Evolutionary conservation across 2,113 vertebrate genomes (phyloP).

Genomic region (Poeciliopsis turrubarensis): DNA sequence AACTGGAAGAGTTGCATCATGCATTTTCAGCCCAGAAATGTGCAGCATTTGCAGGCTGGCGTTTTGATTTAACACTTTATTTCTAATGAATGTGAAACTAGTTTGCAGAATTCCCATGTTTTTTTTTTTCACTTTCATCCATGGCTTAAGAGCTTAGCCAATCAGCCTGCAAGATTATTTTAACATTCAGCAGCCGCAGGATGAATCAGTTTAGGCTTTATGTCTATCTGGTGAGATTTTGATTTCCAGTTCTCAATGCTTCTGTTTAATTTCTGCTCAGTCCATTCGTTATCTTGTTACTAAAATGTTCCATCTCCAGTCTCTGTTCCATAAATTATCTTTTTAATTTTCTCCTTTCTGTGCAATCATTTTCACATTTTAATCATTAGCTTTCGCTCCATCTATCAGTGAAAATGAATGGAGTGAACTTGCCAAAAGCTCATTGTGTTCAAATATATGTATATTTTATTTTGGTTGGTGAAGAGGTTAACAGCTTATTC

Average conservation of each 20-base stretch:
- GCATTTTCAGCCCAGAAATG: neutral
- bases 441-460: constrained; percentile 10
- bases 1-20: neutral
- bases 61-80: neutral
- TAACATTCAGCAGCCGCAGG: neutral
- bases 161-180: neutral
- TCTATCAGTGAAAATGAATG: constrained; percentile 28
- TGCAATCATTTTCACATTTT: constrained; percentile 6
- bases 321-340: constrained; percentile 2
- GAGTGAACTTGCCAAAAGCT: constrained; percentile 22
- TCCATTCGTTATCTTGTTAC: neutral
- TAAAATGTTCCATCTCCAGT: neutral
- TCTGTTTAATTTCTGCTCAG: neutral
- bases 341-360: constrained; percentile 1
- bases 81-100: neutral
- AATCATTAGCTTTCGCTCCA: constrained; percentile 6
- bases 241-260: neutral
- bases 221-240: neutral
- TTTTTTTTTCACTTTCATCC: neutral
- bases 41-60: neutral
- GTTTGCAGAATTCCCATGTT: neutral
- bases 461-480: neutral
- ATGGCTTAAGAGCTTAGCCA: neutral
- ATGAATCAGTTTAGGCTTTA: neutral
- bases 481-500: constrained; percentile 24